Evolutionary conservation across 2,113 vertebrate genomes (phyloP), one percentile per base, ranked within the genome.

Genomic region (Ondatra zibethicus): DNA sequence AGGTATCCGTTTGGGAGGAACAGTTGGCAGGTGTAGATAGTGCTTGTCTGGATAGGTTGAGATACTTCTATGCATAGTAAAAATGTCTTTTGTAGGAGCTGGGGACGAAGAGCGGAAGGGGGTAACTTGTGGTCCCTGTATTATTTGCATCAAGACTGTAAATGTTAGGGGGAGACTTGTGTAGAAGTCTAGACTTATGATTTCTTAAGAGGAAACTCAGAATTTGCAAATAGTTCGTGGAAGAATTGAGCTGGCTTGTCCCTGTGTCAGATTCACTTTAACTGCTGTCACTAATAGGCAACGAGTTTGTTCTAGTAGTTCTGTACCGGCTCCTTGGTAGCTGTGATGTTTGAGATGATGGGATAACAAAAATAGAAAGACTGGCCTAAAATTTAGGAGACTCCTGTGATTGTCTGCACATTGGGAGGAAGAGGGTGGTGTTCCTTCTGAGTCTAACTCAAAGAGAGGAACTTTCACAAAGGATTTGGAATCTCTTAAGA

Each of bases 341-440:
- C 82, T 78, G 29, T 36, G 16, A 45, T 89, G 42, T 91, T 87
- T 73, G 78, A 89, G 39, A 78, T 87, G 70, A 19, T 75, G 6
- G 61, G 23, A 13, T 95, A 78, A 76, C 21, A 77, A 36, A 82
- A 78, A 42, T 10, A 45, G 31, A 80, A 63, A 85, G 63, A 84
- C 8, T 45, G 3, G 52, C 58, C 17, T 72, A 94, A 68, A 94
- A 85, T 96, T 94, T 72, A 92, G 77, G 47, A 91, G 66, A 65
- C 68, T n/a, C 6, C 45, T 21, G 45, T 3, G 2, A 50, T 5
- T 5, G 23, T 45, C 29, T 23, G 91, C 31, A 61, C 1, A 31
- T 3, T 31, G 1, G 77, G 73, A 10, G 11, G 63, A 81, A 50
- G 47, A 11, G 65, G 6, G 50, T 45, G 72, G 10, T 45, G 13